Conservation (phyloP, 2,797 vertebrate genomes). For the Myotis vivesi region DNA sequence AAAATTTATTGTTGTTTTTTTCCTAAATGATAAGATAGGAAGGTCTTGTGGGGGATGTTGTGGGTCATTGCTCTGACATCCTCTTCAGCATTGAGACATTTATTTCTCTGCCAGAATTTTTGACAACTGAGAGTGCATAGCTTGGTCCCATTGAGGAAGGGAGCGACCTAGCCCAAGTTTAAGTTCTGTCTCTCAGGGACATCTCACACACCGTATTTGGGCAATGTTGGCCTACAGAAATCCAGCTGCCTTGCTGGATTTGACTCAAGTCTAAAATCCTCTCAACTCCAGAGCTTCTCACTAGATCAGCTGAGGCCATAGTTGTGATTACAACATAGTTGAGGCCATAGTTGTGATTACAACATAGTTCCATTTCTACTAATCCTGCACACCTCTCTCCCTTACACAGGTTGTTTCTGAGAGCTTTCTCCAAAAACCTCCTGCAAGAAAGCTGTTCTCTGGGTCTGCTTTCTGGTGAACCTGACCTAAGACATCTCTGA, state of each 20-base stretch:
- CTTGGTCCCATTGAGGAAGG: neutral
- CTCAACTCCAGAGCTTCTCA: neutral
- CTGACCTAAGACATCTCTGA: neutral
- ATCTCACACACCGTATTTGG: neutral
- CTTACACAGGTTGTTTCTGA: neutral
- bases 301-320: rapidly evolving
- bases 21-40: neutral
- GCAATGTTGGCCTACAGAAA: neutral
- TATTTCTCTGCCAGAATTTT: neutral
- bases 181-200: neutral
- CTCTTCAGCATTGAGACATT: neutral
- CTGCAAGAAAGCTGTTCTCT: neutral
- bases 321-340: neutral
- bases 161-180: no score
- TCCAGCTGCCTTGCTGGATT: neutral
- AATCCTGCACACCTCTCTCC: neutral
- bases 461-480: neutral
- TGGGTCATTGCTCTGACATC: neutral
- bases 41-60: neutral
- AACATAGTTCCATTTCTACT: neutral
- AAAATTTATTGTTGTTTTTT: neutral
- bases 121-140: neutral
- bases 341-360: no score
- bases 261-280: neutral
- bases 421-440: neutral